Conservation (phyloP, 37 sponge, comb jelly and placozoan species). For the Amphimedon queenslandica region DNA sequence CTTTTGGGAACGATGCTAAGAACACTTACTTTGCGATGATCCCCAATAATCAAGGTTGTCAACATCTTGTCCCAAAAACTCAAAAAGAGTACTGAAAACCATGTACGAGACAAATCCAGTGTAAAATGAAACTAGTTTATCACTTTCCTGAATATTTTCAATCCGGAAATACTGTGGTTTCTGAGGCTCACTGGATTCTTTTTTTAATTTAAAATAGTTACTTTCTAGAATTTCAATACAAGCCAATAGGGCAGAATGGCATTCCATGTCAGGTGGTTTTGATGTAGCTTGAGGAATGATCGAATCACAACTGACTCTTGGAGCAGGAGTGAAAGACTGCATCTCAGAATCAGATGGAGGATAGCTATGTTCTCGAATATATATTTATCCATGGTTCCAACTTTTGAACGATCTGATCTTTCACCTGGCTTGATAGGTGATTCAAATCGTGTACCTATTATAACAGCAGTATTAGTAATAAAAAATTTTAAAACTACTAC, state of each 20-base stretch:
- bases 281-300: background rate
- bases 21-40: slow-evolving; percentile 9
- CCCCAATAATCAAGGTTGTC: slow-evolving; percentile 41
- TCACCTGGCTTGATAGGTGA: slow-evolving; percentile 18
- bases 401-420: slow-evolving; percentile 5
- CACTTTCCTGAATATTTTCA: slow-evolving; percentile 33
- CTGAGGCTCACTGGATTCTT: background rate
- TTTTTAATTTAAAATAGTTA: slow-evolving; percentile 5
- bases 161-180: slow-evolving; percentile 6
- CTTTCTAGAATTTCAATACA: slow-evolving; percentile 32
- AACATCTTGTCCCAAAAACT: slow-evolving; percentile 35
- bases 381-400: background rate
- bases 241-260: slow-evolving; percentile 20
- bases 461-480: no score
- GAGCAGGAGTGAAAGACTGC: background rate
- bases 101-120: slow-evolving; percentile 25
- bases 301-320: background rate
- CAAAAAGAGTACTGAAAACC: slow-evolving; percentile 31
- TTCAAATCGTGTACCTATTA: slow-evolving; percentile 23
- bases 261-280: background rate
- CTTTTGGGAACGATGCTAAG: slow-evolving; percentile 3
- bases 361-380: background rate
- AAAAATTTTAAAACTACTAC: no score
- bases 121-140: slow-evolving; percentile 32
- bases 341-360: background rate